A percentile compares a stretch with the other conserved stretches of the same genome.
These are phyloP conservation scores for Euzetes globulus DNA, from an alignment of 2,888 invertebrate genomes.

Conservation along the genomic window DNA sequence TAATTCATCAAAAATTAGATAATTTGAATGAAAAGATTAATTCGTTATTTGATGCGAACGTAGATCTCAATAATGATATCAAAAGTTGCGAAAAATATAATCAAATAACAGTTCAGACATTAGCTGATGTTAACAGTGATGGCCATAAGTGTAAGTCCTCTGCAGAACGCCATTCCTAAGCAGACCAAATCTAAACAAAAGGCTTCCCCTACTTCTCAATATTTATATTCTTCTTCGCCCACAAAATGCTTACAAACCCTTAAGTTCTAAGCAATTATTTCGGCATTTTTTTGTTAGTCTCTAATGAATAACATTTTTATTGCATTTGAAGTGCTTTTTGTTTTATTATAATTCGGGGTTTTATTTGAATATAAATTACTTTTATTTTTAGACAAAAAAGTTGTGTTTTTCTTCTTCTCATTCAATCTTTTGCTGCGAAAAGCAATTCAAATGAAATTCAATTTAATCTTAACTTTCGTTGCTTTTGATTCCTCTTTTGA, in stretches of 20 bases:
- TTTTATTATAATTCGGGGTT: not conserved
- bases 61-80: not conserved
- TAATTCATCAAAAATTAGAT: not conserved
- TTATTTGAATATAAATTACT: slow-evolving; percentile 10
- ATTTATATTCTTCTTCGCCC: no score
- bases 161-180: no score
- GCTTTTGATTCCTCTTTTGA: not conserved
- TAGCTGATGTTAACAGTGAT: not conserved
- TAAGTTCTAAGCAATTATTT: not conserved
- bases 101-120: not conserved
- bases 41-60: not conserved
- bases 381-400: not conserved
- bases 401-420: not conserved
- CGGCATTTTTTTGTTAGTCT: not conserved
- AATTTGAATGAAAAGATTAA: not conserved
- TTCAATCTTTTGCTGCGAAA: not conserved
- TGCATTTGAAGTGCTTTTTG: not conserved
- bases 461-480: not conserved
- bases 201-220: no score
- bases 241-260: not conserved
- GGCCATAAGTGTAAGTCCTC: not conserved
- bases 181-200: no score
- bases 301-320: not conserved
- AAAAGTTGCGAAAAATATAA: slow-evolving; percentile 6
- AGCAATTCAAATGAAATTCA: not conserved